Base-by-base conservation (phyloP, 2,888 invertebrate species). In the Operophtera brumata region DNA sequence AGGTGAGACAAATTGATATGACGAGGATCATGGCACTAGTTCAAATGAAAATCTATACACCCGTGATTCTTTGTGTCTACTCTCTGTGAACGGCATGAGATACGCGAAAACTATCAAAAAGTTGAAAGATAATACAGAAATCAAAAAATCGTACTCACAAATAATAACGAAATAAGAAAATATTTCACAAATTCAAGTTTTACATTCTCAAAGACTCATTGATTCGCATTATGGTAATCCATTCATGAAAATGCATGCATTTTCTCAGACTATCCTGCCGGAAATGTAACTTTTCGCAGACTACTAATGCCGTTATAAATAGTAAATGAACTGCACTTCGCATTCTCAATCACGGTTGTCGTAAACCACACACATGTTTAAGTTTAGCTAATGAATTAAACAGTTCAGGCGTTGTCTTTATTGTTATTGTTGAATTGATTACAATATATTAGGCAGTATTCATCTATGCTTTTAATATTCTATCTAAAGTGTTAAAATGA, bases 351-450 rank as follows among this genome's bases (percentile, higher is more conserved):
- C 50, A 53, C 59, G 46, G 55, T 55, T 60, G 59, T 62, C 54
- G 62, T 64, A 64, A 57, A 62, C 54, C 53, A 59, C 61, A 62
- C 51, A 47, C 59, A 50, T 64, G 61, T 62, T 61, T 47, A 61
- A 59, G 57, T 52, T 54, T 32, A 49, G 51, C 50, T 66, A 65
- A 65, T 67, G 58, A 69, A 67, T 70, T 66, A 70, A 62, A 61
- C 65, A 64, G 49, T 53, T 37, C 45, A 65, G 61, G 57, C 54
- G 62, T 57, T 66, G 62, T 59, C 50, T 59, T 59, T 57, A 59
- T 59, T 59, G 61, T 56, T 62, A 52, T 56, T 59, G 54, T 57
- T 54, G 52, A 51, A 59, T 62, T 46, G 47, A 62, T 59, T 59
- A 59, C 51, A 57, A 44, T 47, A 42, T 13, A 13, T 37, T 25